Evolutionary conservation across 53 echinoderm and acorn worm species (phyloP).

Genomic region (Apostichopus leukothele): DNA sequence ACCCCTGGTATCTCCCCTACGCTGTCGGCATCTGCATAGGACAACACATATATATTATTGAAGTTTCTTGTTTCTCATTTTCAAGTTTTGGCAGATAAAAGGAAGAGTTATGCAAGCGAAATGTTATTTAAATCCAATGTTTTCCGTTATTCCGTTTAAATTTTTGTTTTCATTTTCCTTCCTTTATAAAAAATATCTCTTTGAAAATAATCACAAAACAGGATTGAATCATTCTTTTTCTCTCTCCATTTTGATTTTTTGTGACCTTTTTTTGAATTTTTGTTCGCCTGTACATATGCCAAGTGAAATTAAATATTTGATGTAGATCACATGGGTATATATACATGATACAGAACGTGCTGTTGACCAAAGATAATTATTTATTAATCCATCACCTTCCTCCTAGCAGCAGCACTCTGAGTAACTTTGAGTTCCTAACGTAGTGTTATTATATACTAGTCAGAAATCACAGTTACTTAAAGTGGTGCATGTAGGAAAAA

Average conservation of each 20-base stretch:
- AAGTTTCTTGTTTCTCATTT: too few species aligned
- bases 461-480: too few species aligned
- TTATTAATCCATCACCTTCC: not conserved
- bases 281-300: slow-evolving; percentile 29
- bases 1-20: too few species aligned
- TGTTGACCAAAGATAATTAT: slow-evolving; percentile 14
- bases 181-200: too few species aligned
- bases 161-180: not conserved
- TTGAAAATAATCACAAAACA: too few species aligned
- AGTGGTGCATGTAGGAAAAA: too few species aligned
- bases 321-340: not conserved
- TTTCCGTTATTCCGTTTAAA: not conserved
- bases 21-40: too few species aligned
- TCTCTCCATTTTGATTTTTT: not conserved
- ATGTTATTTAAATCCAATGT: not conserved
- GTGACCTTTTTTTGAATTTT: not conserved
- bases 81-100: slow-evolving; percentile 4
- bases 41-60: too few species aligned
- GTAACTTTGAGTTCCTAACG: not conserved
- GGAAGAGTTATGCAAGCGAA: not conserved
- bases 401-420: not conserved
- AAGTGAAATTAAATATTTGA: slow-evolving; percentile 38
- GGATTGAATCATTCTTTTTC: too few species aligned
- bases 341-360: not conserved
- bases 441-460: too few species aligned